Evolutionary conservation across 2,797 vertebrate species (phyloP).

Genomic region (Myotis myotis): DNA sequence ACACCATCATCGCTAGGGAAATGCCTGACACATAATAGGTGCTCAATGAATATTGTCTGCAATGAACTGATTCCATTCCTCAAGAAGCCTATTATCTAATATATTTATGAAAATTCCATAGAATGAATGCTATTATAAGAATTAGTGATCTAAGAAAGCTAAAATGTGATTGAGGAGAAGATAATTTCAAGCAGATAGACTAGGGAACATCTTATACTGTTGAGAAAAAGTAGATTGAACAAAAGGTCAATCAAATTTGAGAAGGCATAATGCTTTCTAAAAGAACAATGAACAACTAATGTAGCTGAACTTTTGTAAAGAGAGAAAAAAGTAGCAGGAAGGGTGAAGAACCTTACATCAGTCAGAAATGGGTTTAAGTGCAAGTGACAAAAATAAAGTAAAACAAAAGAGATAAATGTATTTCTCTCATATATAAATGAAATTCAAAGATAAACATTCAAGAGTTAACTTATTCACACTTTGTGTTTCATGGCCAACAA

Average conservation of each 20-base stretch:
- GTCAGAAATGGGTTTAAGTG: not conserved
- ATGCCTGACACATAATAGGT: not conserved
- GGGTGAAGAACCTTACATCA: not conserved
- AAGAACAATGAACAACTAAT: not conserved
- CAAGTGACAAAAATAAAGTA: not conserved
- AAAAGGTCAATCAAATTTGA: not conserved
- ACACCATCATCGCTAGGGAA: not conserved
- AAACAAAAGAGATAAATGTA: not conserved
- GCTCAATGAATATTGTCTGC: not conserved
- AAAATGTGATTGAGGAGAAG: not conserved
- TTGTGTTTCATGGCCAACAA: not conserved
- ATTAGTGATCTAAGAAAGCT: not conserved
- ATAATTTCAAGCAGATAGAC: not conserved
- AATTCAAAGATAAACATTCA: not conserved
- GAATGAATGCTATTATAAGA: not conserved
- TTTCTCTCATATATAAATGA: not conserved
- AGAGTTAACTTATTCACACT: not conserved
- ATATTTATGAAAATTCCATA: not conserved
- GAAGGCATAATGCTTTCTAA: constrained; percentile 6
- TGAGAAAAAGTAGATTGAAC: not conserved
- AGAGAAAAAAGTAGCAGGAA: not conserved
- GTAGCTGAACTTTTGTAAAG: not conserved
- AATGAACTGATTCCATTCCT: not conserved
- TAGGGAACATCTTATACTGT: not conserved
- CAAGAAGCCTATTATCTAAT: not conserved